Conservation (phyloP, 2,113 vertebrate species). For the Centrocercus urophasianus region DNA sequence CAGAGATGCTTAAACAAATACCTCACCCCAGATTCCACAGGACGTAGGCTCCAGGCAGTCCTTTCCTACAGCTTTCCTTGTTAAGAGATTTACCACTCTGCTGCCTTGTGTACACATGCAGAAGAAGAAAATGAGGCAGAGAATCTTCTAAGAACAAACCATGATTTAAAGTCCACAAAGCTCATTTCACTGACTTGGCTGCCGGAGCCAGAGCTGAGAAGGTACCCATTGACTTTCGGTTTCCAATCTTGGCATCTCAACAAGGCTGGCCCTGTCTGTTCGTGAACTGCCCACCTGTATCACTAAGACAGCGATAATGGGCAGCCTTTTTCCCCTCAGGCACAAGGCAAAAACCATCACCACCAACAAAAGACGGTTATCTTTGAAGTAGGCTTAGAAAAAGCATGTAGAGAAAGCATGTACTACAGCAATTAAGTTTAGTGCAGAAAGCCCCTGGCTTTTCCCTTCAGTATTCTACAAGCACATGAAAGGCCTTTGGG, state of each 20-base stretch:
- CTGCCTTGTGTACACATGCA: neutral
- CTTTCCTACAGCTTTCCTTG: neutral
- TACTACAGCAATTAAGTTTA: neutral
- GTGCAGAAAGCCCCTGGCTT: neutral
- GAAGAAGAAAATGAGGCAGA: neutral
- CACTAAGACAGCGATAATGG: neutral
- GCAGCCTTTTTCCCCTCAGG: neutral
- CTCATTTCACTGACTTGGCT: neutral
- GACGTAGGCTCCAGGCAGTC: neutral
- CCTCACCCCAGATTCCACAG: neutral
- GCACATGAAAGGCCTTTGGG: neutral
- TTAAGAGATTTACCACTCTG: neutral
- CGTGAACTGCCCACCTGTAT: neutral
- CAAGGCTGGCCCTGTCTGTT: neutral
- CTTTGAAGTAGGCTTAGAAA: neutral
- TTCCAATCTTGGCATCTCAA: neutral
- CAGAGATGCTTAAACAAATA: constrained; percentile 33
- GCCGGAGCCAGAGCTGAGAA: neutral
- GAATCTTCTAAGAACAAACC: neutral
- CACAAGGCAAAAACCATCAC: neutral
- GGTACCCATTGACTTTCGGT: neutral
- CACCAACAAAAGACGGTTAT: neutral
- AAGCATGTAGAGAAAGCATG: neutral
- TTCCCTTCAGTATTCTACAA: neutral
- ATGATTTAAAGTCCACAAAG: neutral